Conservation (phyloP, 1,140 invertebrate genomes). For the Homarus americanus region DNA sequence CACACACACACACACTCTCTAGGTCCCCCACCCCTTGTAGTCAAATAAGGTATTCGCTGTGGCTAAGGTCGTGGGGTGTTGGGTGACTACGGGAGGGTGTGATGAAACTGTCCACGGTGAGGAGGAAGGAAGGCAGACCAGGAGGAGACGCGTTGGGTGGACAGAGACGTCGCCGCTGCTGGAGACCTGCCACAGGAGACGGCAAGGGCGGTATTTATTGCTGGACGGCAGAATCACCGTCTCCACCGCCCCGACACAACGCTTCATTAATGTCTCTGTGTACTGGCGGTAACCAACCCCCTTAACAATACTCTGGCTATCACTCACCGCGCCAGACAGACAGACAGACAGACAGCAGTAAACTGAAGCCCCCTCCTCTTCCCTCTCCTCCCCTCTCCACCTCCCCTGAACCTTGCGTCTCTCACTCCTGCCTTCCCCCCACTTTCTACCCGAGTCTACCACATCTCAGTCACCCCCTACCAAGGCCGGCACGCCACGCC, state of each 20-base stretch:
- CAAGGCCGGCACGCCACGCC: not conserved
- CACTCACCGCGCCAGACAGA: not conserved
- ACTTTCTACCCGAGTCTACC: not conserved
- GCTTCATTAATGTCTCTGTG: slow-evolving; percentile 22
- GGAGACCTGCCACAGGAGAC: slow-evolving; percentile 12
- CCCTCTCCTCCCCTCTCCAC: not conserved
- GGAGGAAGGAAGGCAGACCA: too few relatives aligned
- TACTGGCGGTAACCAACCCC: slow-evolving; percentile 3
- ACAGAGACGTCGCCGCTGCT: not conserved
- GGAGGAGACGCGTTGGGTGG: not conserved
- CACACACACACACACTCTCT: not conserved
- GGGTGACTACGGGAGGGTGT: too few relatives aligned
- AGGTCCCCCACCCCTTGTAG: not conserved
- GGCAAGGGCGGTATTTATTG: not conserved
- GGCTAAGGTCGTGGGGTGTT: too few relatives aligned
- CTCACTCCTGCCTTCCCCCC: not conserved
- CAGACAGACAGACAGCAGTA: not conserved
- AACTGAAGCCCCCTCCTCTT: not conserved
- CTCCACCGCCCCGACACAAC: not conserved
- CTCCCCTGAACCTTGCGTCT: not conserved
- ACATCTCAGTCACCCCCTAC: not conserved
- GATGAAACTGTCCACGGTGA: too few relatives aligned
- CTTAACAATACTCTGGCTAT: slow-evolving; percentile 24
- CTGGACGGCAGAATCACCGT: not conserved
- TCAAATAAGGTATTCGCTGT: too few relatives aligned